Evolutionary conservation across 2,797 vertebrate genomes (phyloP).

Genomic region (Gambelia wislizenii): DNA sequence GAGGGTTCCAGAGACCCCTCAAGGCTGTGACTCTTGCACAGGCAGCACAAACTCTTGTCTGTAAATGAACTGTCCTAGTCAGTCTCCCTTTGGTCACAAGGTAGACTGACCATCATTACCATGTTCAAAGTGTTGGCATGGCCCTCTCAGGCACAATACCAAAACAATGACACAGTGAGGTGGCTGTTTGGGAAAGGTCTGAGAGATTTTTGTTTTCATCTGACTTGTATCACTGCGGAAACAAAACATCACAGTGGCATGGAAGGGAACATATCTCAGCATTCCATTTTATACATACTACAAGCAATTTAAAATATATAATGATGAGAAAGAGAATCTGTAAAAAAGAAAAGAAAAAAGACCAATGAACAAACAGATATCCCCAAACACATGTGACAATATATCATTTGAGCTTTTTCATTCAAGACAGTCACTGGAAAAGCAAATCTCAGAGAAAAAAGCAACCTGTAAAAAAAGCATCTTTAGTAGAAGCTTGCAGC

Average conservation of each 20-base stretch:
- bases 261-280: neutral
- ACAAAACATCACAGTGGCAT: conserved; percentile 20
- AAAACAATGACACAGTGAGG: conserved; percentile 32
- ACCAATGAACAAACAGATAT: neutral
- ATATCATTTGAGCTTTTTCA: neutral
- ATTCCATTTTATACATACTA: neutral
- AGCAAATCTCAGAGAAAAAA: neutral
- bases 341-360: neutral
- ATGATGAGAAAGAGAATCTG: neutral
- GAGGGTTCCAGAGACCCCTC: neutral
- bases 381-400: neutral
- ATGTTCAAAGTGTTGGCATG: neutral
- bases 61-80: neutral
- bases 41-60: neutral
- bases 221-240: conserved; percentile 61
- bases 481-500: neutral
- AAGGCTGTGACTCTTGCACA: neutral
- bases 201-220: conserved; percentile 44
- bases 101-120: neutral
- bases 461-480: neutral
- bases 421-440: neutral
- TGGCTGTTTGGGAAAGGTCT: conserved; percentile 13
- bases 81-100: neutral
- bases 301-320: neutral
- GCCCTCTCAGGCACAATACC: neutral